Evolutionary conservation across 2,888 invertebrate species (phyloP).

Genomic region (Drosophila setosimentum): DNA sequence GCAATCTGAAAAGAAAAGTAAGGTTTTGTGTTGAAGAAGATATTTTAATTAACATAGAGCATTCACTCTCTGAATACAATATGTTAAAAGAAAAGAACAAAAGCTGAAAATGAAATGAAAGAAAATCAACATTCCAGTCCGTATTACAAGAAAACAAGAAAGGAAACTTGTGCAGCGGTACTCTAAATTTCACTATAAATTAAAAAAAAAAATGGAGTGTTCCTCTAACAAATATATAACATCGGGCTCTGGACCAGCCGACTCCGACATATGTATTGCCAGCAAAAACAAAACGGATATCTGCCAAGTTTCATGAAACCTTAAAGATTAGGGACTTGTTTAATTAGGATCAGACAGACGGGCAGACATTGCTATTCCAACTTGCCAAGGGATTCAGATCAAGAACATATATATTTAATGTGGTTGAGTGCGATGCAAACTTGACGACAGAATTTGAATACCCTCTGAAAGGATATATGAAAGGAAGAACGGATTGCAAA

Average conservation of each 20-base stretch:
- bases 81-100: conserved; percentile 6
- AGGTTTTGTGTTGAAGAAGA: not conserved
- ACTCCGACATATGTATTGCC: not conserved
- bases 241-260: not conserved
- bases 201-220: not conserved
- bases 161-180: not conserved
- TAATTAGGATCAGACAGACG: not conserved
- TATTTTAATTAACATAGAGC: not conserved
- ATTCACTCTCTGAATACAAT: not conserved
- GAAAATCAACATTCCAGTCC: not conserved
- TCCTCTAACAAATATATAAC: not conserved
- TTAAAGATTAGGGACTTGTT: not conserved
- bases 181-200: not conserved
- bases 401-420: not conserved
- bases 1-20: not conserved
- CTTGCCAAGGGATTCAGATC: not conserved
- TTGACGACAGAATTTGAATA: not conserved
- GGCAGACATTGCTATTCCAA: not conserved
- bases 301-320: not conserved
- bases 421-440: not conserved
- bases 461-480: not conserved
- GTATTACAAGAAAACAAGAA: not conserved
- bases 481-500: not conserved
- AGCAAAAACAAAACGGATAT: not conserved
- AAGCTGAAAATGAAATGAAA: not conserved